Evolutionary conservation across 2,797 vertebrate species (phyloP).

Genomic region (Melanotaenia maccullochi): DNA sequence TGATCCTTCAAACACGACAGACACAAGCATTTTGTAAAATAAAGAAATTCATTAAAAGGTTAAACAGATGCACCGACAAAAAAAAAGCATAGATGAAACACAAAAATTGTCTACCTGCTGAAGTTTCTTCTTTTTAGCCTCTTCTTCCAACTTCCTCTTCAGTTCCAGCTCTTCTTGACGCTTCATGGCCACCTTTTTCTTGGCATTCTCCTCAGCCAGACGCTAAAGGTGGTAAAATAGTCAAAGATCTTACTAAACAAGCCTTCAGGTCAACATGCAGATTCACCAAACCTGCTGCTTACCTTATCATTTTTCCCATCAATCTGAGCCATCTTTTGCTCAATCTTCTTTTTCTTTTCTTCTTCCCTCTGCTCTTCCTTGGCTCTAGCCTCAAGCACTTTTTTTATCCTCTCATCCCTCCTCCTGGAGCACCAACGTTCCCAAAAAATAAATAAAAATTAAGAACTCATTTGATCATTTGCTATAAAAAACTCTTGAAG

Average conservation of each 20-base stretch:
- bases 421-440: constrained; percentile 81
- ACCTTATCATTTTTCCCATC: constrained; percentile 95
- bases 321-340: constrained; percentile 89
- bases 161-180: constrained; percentile 84
- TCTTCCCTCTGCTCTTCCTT: constrained; percentile 90
- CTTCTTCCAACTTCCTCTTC: constrained; percentile 89
- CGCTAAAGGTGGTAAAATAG: constrained; percentile 63
- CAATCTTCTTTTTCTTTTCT: constrained; percentile 93
- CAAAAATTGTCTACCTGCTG: constrained; percentile 62
- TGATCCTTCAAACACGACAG: neutral
- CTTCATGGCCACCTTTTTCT: constrained; percentile 78
- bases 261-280: neutral
- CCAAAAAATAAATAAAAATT: neutral
- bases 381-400: constrained; percentile 90
- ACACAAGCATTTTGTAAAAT: neutral
- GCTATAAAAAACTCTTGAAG: neutral
- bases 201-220: constrained; percentile 81
- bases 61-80: neutral
- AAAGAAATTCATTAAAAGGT: neutral
- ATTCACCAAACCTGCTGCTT: neutral
- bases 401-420: constrained; percentile 90
- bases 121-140: constrained; percentile 77
- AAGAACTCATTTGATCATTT: neutral
- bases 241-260: neutral
- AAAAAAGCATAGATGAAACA: neutral